Base-by-base conservation (phyloP, 2,113 vertebrate species). In the Axis porcinus region DNA sequence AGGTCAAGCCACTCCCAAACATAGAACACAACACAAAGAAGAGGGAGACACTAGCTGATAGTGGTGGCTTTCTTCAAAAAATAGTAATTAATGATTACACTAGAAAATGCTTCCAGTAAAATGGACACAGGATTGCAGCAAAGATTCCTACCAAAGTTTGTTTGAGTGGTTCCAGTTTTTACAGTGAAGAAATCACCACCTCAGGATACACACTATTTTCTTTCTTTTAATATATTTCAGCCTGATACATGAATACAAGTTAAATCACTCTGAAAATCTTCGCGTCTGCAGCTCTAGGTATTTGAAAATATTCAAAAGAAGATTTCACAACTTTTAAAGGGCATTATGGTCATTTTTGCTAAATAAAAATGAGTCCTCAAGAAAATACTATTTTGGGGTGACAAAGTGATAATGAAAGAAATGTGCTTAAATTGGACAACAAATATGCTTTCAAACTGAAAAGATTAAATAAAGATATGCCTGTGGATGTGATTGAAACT, bases 341-440 rank as follows among this genome's bases (percentile, higher is more conserved):
- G 97, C 97, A 96, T 98, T 98, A 97, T 98, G 98, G 97, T 98
- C 97, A 98, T 94, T 98, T 98, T 97, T 97, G 95, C 97, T 98
- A 97, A 98, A 98, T 98, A 98, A 95, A 98, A 98, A 98, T 84
- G 86, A 97, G 94, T 96, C 97, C 96, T 97, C 91, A 92, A 98
- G 98, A 98, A 98, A 97, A 97, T 94, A 97, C 97, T 98, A 97
- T 97, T 98, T 98, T 96, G 0, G 96, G 97, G 91, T 98, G 97
- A 98, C 97, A 98, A 95, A 97, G 98, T 97, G 98, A 98, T 97
- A 98, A 98, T 98, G 97, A 97, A 98, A 98, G 96, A 97, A 98
- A 98, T 97, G 97, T 97, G 97, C 97, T 97, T 97, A 97, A 98
- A 98, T 97, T 97, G 98, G 97, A 98, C 98, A 98, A 98, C 97